Percentiles rank a stretch among this genome's conserved stretches.
Conservation (phyloP, 2,888 invertebrate genomes). For the Drosophila gaucha region DNA sequence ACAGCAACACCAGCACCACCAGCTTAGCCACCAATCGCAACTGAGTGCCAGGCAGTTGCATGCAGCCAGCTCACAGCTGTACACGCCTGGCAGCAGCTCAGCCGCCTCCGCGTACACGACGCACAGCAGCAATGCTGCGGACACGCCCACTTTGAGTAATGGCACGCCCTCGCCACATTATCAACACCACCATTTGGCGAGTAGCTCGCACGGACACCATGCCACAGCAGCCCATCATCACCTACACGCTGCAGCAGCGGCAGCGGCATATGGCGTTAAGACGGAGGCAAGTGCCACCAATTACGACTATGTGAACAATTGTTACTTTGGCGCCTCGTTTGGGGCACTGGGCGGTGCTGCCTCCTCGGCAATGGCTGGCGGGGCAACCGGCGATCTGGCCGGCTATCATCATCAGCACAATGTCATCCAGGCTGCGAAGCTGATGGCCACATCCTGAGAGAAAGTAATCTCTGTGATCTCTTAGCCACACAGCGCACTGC, state of each 20-base stretch:
- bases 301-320: constrained; percentile 85
- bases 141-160: constrained; percentile 68
- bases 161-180: constrained; percentile 82
- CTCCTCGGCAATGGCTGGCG: constrained; percentile 74
- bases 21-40: constrained; percentile 56
- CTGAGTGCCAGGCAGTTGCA: constrained; percentile 62
- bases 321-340: constrained; percentile 84
- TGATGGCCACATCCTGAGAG: constrained; percentile 92
- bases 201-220: constrained; percentile 71
- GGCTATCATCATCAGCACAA: constrained; percentile 94
- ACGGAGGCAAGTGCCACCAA: constrained; percentile 84
- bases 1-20: constrained; percentile 32
- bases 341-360: constrained; percentile 81
- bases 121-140: constrained; percentile 63
- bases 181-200: constrained; percentile 77
- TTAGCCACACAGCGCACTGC: constrained; percentile 31
- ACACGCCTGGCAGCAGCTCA: constrained; percentile 71
- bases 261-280: constrained; percentile 81
- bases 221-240: constrained; percentile 75
- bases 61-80: constrained; percentile 67
- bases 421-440: constrained; percentile 92
- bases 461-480: constrained; percentile 61
- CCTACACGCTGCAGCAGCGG: constrained; percentile 71
- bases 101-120: constrained; percentile 71
- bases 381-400: constrained; percentile 86